These are phyloP conservation scores for Melanostigma gelatinosum DNA, from an alignment of 2,113 vertebrate genomes.

Conservation along the genomic window DNA sequence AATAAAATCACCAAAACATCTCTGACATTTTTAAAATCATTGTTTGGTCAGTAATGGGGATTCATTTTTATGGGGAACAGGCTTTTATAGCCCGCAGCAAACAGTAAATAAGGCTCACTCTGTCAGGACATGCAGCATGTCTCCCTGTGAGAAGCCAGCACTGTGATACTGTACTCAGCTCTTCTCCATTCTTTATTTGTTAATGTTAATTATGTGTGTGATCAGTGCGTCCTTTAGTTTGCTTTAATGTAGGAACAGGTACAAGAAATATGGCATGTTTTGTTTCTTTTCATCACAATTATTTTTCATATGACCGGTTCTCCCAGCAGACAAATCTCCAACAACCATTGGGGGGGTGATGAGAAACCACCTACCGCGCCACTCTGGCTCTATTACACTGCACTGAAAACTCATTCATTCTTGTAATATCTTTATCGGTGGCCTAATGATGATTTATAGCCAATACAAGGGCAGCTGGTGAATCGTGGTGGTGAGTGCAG, in stretches of 20 bases:
- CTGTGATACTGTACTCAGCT: background rate
- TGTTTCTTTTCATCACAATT: constrained; percentile 47
- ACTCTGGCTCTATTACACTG: constrained; percentile 39
- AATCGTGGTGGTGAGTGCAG: constrained; percentile 41
- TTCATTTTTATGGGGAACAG: constrained; percentile 53
- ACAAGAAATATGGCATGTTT: background rate
- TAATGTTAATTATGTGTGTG: constrained; percentile 2
- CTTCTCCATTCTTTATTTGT: constrained; percentile 23
- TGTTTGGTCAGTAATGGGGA: constrained; percentile 56
- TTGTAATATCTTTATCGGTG: constrained; percentile 57
- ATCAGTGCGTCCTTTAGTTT: background rate
- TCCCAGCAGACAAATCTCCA: constrained; percentile 52
- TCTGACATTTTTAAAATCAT: constrained; percentile 67
- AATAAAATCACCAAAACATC: constrained; percentile 58
- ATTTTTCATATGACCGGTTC: constrained; percentile 16
- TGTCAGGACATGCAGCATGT: constrained; percentile 54
- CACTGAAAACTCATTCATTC: constrained; percentile 53
- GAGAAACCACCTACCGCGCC: constrained; percentile 52
- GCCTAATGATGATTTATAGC: constrained; percentile 76
- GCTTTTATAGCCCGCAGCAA: constrained; percentile 51
- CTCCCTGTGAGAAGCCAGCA: constrained; percentile 26
- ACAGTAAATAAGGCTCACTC: constrained; percentile 61
- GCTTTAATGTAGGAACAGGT: constrained; percentile 7
- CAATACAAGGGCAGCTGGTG: constrained; percentile 25
- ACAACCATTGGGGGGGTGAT: constrained; percentile 48